Base-by-base conservation (phyloP, 2,888 invertebrate genomes). In the Limnephilus lunatus region DNA sequence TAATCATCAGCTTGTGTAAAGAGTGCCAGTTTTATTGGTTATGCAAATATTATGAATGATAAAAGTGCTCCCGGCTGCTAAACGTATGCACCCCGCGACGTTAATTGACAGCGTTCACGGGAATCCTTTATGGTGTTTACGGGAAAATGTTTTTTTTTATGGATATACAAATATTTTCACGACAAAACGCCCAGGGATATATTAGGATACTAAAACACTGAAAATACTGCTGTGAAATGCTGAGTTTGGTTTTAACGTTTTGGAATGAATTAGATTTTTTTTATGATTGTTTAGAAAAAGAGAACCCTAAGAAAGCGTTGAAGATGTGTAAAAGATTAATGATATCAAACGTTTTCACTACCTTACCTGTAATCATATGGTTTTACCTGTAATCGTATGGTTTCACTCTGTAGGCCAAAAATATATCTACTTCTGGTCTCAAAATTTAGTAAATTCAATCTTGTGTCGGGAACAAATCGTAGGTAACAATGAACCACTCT, bases 11-110 rank as follows among this genome's bases (percentile, higher is more conserved):
- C 93, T 90, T 93, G 93, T 94, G 93, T 92, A 92, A 92, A 93
- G 85, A 93, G 92, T 93, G 44, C 53, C 68, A 91, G 87, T 93
- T 93, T 93, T 92, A 93, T 93, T 95, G 95, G 95, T 95, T 96
- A 96, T 96, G 96, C 96, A 95, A 96, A 96, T 96, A 95, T 96
- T 96, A 96, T 96, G 95, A 96, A 96, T 96, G 96, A 95, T 96
- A 96, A 96, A 96, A 94, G 96, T 90, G 90, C 81, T 87, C 81
- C 81, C 30, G 91, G 89, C 90, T 92, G 93, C 88, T 93, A 92
- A 93, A 92, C 92, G 92, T 93, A 92, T 92, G 92, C 93, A 92
- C 92, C 93, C 93, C 90, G 87, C 91, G 92, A 92, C 91, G 90
- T 93, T 93, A 93, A 93, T 93, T 93, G 93, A 93, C 93, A 92